Percentiles rank a stretch among this genome's conserved stretches.
Conservation (phyloP, 2,888 invertebrate genomes). For the Diplolepis rosae region DNA sequence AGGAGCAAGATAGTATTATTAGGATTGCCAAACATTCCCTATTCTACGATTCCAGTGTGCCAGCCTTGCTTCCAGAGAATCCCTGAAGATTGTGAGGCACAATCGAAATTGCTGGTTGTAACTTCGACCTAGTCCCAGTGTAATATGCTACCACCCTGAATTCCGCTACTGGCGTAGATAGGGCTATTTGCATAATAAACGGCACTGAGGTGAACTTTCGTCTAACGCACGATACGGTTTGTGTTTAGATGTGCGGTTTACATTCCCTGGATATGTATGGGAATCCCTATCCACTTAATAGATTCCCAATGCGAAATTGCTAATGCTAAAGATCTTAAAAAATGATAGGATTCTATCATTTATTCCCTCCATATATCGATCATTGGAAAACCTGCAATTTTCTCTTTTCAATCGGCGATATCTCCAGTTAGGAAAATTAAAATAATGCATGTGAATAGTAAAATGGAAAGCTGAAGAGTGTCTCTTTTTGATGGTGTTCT, state of each 20-base stretch:
- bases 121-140: not conserved
- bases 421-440: no score
- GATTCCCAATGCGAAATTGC: no score
- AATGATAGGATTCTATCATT: no score
- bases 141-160: conserved; percentile 5
- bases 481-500: no score
- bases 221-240: not conserved
- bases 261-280: not conserved
- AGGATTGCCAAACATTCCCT: not conserved
- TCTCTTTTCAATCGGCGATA: no score
- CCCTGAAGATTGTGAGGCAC: not conserved
- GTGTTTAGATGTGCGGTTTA: not conserved
- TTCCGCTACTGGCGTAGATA: conserved; percentile 6
- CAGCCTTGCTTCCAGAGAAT: not conserved
- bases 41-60: no score
- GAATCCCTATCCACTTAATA: no score
- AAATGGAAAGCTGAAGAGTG: no score
- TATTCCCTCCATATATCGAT: no score
- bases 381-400: no score
- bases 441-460: no score
- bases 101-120: conserved; percentile 7
- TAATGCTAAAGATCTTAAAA: no score
- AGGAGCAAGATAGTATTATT: not conserved
- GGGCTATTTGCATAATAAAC: conserved; percentile 16
- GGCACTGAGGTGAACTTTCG: conserved; percentile 4